Evolutionary conservation across 2,797 vertebrate genomes (phyloP).

Genomic region (Vespertilio murinus): DNA sequence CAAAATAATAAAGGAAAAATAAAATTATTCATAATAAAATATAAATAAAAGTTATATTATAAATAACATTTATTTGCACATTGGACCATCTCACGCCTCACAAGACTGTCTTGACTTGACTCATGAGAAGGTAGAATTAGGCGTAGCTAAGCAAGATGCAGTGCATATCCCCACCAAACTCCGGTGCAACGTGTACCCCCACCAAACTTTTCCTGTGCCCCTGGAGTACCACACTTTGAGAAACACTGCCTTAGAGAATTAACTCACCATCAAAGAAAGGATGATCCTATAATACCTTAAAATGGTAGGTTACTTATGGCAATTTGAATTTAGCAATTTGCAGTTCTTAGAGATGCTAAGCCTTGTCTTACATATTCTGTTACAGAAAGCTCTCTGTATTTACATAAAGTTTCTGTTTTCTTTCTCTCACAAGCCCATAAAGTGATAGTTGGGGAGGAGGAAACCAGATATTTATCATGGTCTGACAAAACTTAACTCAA

Average conservation of each 20-base stretch:
- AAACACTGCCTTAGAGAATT: constrained; percentile 13
- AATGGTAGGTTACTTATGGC: background rate
- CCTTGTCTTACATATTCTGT: background rate
- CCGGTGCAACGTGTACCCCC: too few relatives aligned
- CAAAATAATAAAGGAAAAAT: too few relatives aligned
- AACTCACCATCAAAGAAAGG: background rate
- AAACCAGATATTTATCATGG: background rate
- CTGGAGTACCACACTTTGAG: too few relatives aligned
- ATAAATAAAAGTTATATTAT: too few relatives aligned
- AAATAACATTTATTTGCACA: too few relatives aligned
- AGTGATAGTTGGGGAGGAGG: background rate
- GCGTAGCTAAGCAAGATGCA: too few relatives aligned
- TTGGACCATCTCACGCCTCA: too few relatives aligned
- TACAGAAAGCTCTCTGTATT: constrained; percentile 7
- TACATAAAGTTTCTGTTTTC: background rate
- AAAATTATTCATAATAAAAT: too few relatives aligned
- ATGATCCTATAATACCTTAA: background rate
- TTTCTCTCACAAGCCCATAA: background rate
- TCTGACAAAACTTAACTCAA: background rate
- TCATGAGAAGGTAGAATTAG: too few relatives aligned
- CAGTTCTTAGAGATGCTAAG: background rate
- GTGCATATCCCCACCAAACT: too few relatives aligned
- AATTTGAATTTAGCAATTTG: constrained; percentile 10
- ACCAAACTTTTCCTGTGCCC: too few relatives aligned
- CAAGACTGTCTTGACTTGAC: too few relatives aligned